phyloP scores from a whole-genome alignment of 2,113 vertebrate genomes.

The Hippocampus zosterae region DNA sequence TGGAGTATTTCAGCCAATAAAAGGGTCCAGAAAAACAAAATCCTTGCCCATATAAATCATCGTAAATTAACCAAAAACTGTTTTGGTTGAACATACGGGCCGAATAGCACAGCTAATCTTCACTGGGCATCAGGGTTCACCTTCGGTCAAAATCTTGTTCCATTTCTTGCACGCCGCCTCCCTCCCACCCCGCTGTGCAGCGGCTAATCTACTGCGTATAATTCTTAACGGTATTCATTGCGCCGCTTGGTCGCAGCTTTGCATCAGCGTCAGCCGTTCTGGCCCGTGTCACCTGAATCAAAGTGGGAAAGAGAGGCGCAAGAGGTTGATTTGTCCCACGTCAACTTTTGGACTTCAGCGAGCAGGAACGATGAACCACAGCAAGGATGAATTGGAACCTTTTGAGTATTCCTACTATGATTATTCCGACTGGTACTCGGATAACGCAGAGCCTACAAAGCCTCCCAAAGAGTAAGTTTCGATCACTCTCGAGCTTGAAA shows the following conservation, averaged over 20 bases:
- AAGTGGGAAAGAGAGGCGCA: conserved; percentile 13
- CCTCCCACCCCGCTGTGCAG: neutral
- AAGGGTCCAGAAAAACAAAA: too few species aligned
- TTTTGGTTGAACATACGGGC: neutral
- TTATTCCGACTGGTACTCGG: conserved; percentile 57
- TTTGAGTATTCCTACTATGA: conserved; percentile 64
- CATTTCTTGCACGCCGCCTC: conserved; percentile 4
- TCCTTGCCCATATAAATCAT: neutral
- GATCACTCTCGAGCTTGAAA: neutral
- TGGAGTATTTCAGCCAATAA: too few species aligned
- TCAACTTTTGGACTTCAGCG: conserved; percentile 3
- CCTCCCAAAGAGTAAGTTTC: conserved; percentile 68
- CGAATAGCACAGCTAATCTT: neutral
- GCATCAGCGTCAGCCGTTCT: conserved; percentile 26
- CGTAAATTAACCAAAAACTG: too few species aligned
- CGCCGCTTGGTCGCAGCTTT: conserved; percentile 24
- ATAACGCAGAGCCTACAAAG: conserved; percentile 57
- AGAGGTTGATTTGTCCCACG: neutral
- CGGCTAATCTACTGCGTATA: conserved; percentile 51
- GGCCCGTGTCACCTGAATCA: neutral
- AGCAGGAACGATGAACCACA: conserved; percentile 53
- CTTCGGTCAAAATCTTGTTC: conserved; percentile 8
- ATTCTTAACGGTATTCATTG: conserved; percentile 45
- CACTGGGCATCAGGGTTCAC: conserved; percentile 6
- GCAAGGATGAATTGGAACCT: conserved; percentile 42